Base-by-base conservation (phyloP, 1,140 invertebrate species). In the Druon quercuslanigerum region DNA sequence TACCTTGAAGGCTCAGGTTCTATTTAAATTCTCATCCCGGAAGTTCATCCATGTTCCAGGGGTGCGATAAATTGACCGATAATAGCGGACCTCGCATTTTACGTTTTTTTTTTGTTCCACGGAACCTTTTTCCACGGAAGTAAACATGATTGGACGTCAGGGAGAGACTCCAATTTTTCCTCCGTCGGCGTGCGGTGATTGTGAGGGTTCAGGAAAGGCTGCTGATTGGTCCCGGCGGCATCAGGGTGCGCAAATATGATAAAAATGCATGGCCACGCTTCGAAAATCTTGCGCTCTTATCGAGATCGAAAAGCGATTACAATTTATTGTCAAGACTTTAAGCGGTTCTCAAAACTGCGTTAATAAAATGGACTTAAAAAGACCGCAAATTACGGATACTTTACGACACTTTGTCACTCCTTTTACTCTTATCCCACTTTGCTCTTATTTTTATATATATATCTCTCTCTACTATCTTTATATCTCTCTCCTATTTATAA, bases 191-290 rank as follows among this genome's bases (percentile, higher is more conserved):
- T 66, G 60, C 40, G 25, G 60, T 66, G 60, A 66, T 46, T 66
- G n/a, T 66, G 60, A 66, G 40, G 25, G 60, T 66, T 7, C 77
- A 78, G 72, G 78, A 78, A 76, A 80, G 83, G 83, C 81, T 80
- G 80, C 72, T 82, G 83, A 82, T 84, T 84, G 83, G 83, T 84
- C 83, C 83, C 83, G 81, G 74, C 76, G 81, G 83, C 83, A 79
- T 83, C 60, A 79, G 81, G 80, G 77, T 82, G 80, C 72, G 75
- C 80, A 66, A 80, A 78, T 66, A 70, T 79, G 72, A 79, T 81
- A 81, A 81, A 83, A 79, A 79, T 79, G 71, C 74, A 51, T 13
- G 74, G 72, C 74, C 71, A 71, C 75, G 77, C 73, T 81, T 76
- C 76, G 74, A 33, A 76, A 72, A 71, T 56, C 46, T 75, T 52